Base-by-base conservation (phyloP, 2,888 invertebrate species). In the Scaeva pyrastri region DNA sequence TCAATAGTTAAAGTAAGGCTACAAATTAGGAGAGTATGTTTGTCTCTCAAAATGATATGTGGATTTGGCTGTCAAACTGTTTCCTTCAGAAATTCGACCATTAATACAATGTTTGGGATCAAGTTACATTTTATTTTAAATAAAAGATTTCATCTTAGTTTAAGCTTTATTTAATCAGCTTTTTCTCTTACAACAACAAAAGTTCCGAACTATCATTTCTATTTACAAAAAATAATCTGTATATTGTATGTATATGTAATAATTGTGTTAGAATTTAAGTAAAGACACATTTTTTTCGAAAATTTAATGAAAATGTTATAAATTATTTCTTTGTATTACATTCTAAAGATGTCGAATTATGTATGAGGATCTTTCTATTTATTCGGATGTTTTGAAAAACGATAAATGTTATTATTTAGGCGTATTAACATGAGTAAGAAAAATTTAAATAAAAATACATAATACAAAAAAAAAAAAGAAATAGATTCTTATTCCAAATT, bases 401-500 rank as follows among this genome's bases (percentile, higher is more conserved):
- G 39, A 60, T 19, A 23, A 10, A 62, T 23, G 50, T 79, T 66
- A 48, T 79, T 66, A 56, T 79, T 72, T 80, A 62, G 66, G 68
- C 75, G 72, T 76, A 71, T 75, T 76, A n/a, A 58, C 66, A 43
- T 80, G 66, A 76, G 76, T 45, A 52, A 68, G 55, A 70, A 66
- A 58, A 58, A 66, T n/a, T 71, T 36, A 68, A 76, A 85, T 56
- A 10, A 52, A 56, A 56, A 41, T 6, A 31, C 45, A 12, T 8
- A n/a, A 45, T 31, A 31, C 31, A 31, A 31, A 74, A 60, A 16
- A 43, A 12, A 39, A 62, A 56, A 64, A 71, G 43, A 75, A 45
- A 68, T 36, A 68, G 39, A 55, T 68, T 78, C 76, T 81, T 75
- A 81, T 72, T 80, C 81, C 52, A 43, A 85, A 76, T 81, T 72